Evolutionary conservation across 2,113 vertebrate genomes (phyloP), one percentile per base, ranked within the genome.

Genomic region (Solea solea): DNA sequence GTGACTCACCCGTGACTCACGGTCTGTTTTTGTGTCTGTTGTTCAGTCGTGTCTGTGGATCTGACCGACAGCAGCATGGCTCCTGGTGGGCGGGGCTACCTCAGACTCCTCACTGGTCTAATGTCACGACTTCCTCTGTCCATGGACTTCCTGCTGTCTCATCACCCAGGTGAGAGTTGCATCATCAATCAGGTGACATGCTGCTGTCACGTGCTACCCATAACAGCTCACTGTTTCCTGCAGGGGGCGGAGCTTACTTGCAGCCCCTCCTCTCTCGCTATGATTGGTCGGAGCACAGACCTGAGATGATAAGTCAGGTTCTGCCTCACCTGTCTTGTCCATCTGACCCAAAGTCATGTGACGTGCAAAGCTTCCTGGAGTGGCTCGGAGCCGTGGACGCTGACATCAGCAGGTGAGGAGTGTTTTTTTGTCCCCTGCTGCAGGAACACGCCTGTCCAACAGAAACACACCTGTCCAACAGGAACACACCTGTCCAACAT

Each of bases 361-460:
- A 94, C 27, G 82, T 95, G 0, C 90, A 86, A 3, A 86, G 92
- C 56, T 79, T 98, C 28, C 91, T 98, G 45, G 96, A 97, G 67
- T 99, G 97, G 97, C 89, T 99, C 0, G 97, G 97, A 1, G 95
- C 95, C 0, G 89, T 96, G 74, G 92, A 90, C 41, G 86, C 91
- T 9, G 73, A 88, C 1, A 79, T 94, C 1, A 84, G 62, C 61
- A 88, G 95, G 97, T 98, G 74, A 90, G 3, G n/a, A 14, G 15
- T 0, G 0, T 2, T 13, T 34, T 59, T 8, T 21, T 5, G 21
- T 16, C 25, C 50, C 45, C 39, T n/a, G 45, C 9, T 21, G n/a
- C 3, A 6, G 34, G 34, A 6, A 34, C 34, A 34, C 34, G 2
- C 34, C 34, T 34, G 34, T 34, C 34, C 34, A 34, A 34, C 34